These are phyloP conservation scores for Dendrocopos noguchii DNA, from an alignment of 2,113 vertebrate genomes.

Conservation along the genomic window DNA sequence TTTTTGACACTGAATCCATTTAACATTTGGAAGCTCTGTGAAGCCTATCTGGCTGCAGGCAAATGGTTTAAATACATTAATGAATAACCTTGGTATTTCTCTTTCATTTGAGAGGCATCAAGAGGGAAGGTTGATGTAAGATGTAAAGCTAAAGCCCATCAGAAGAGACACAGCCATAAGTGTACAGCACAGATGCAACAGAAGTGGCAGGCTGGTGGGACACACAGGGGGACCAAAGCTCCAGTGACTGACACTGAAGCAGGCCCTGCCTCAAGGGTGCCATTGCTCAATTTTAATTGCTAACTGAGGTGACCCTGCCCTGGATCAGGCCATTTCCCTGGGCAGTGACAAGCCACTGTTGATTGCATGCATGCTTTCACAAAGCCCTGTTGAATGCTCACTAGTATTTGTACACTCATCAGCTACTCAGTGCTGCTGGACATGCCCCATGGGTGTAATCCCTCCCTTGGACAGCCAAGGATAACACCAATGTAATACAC, in stretches of 20 bases:
- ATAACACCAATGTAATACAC: background rate
- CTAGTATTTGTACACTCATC: background rate
- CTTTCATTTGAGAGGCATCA: background rate
- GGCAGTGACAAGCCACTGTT: background rate
- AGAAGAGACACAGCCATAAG: background rate
- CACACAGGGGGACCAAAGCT: background rate
- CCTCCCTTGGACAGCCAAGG: background rate
- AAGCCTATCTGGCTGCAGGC: background rate
- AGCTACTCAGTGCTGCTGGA: conserved; percentile 37
- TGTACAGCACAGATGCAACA: background rate
- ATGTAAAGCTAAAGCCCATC: background rate
- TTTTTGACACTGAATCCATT: background rate
- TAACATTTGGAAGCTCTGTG: background rate
- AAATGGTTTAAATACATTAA: background rate
- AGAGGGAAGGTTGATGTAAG: background rate
- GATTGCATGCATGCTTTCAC: background rate
- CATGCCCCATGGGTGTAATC: conserved; percentile 3
- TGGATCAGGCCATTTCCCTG: background rate
- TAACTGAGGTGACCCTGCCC: background rate
- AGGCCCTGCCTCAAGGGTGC: background rate
- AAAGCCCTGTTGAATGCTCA: conserved; percentile 38
- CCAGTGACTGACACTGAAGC: background rate
- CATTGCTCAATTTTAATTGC: background rate
- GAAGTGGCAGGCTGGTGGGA: background rate
- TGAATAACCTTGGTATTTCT: background rate